phyloP scores from a whole-genome alignment of 2,797 vertebrate species.

The Parauchenoglanis ngamensis region DNA sequence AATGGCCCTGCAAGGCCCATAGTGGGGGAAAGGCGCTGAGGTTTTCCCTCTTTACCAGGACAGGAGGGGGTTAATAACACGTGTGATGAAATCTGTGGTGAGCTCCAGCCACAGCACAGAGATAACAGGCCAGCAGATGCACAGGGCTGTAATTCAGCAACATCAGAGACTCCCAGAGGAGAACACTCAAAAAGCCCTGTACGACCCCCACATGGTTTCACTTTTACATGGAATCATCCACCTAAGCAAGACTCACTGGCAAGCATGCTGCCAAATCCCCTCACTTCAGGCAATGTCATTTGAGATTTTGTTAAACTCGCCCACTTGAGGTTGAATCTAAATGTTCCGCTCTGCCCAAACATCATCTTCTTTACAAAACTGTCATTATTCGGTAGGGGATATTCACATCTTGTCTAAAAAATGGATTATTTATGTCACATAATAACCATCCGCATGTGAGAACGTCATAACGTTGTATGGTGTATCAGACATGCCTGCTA shows the following conservation, averaged over 20 bases:
- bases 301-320: constrained; percentile 28
- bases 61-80: constrained; percentile 43
- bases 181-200: constrained; percentile 33
- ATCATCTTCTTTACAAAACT: constrained; percentile 33
- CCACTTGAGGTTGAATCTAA: constrained; percentile 36
- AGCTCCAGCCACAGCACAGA: constrained; percentile 20
- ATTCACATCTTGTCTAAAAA: constrained; percentile 12
- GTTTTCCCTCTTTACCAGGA: constrained; percentile 26
- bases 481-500: not conserved
- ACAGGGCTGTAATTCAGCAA: constrained; percentile 53
- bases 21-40: not conserved
- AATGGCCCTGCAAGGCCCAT: constrained; percentile 25
- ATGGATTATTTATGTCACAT: constrained; percentile 17
- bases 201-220: constrained; percentile 56
- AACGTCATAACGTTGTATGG: not conserved
- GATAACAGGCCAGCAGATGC: constrained; percentile 54
- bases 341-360: constrained; percentile 25
- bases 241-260: constrained; percentile 27
- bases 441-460: constrained; percentile 5
- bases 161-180: constrained; percentile 47
- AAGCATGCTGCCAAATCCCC: constrained; percentile 20
- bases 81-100: constrained; percentile 37
- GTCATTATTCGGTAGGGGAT: constrained; percentile 27
- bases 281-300: constrained; percentile 17
- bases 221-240: constrained; percentile 49